Conservation (phyloP, 2,888 invertebrate species). For the Rhamnusium bicolor region DNA sequence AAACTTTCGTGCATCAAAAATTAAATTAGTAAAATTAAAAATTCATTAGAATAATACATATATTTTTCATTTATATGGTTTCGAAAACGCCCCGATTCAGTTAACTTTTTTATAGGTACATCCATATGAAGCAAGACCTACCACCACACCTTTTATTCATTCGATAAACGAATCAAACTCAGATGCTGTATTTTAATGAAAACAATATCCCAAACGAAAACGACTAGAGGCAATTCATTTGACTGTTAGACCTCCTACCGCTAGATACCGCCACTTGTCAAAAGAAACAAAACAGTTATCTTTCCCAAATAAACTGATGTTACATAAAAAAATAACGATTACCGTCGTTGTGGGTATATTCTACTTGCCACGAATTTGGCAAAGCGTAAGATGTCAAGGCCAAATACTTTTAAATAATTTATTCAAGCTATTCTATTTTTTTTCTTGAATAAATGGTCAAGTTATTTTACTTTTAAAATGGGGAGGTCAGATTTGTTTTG, state of each 20-base stretch:
- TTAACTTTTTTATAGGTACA: not conserved
- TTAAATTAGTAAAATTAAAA: no score
- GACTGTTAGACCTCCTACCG: slow-evolving; percentile 52
- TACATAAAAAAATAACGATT: slow-evolving; percentile 25
- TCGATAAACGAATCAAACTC: slow-evolving; percentile 34
- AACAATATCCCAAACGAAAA: slow-evolving; percentile 40
- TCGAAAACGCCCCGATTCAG: not conserved
- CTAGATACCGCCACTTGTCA: slow-evolving; percentile 53
- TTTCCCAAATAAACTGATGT: not conserved
- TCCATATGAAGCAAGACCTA: not conserved
- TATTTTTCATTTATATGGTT: no score
- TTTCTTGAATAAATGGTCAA: not conserved
- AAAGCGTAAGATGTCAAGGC: slow-evolving; percentile 20
- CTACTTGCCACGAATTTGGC: not conserved
- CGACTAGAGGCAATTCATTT: slow-evolving; percentile 40
- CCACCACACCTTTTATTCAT: slow-evolving; percentile 42
- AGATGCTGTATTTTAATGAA: slow-evolving; percentile 33
- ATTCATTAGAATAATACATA: no score
- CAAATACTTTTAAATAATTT: slow-evolving; percentile 5
- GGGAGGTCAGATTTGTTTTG: slow-evolving; percentile 11
- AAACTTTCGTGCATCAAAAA: no score
- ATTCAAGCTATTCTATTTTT: slow-evolving; percentile 6
- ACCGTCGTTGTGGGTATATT: not conserved
- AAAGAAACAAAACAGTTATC: slow-evolving; percentile 29
- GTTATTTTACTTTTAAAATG: slow-evolving; percentile 8